phyloP scores from a whole-genome alignment of 1,140 invertebrate species.

The Hypothenemus hampei region DNA sequence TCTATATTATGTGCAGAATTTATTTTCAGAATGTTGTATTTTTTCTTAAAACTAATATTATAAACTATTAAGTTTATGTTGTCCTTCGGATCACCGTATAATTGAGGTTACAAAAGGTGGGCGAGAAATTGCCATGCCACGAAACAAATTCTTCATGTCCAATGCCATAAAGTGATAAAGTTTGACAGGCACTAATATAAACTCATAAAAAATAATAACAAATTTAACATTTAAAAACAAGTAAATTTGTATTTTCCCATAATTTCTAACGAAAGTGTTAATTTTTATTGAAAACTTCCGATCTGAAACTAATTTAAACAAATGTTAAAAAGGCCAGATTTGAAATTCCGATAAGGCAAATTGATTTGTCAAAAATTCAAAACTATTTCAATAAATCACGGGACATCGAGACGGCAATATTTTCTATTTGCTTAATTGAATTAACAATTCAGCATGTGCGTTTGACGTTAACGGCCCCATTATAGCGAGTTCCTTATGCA shows the following conservation, averaged over 20 bases:
- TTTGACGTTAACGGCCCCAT: background rate
- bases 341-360: background rate
- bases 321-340: background rate
- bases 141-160: no score
- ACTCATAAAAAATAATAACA: no score
- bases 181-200: no score
- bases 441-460: background rate
- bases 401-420: background rate
- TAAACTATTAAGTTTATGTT: no score
- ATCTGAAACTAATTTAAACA: background rate
- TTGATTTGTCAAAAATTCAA: background rate
- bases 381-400: background rate
- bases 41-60: no score
- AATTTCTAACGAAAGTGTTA: background rate
- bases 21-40: no score
- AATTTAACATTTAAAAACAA: no score
- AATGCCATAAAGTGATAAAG: no score
- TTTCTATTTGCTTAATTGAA: slow-evolving; percentile 7
- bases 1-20: no score
- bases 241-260: background rate
- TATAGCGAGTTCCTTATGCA: background rate
- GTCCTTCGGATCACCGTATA: no score
- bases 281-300: background rate
- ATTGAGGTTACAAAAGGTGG: no score
- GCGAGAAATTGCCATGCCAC: no score